phyloP scores from a whole-genome alignment of 2,888 invertebrate species.

The Elmis aenea region DNA sequence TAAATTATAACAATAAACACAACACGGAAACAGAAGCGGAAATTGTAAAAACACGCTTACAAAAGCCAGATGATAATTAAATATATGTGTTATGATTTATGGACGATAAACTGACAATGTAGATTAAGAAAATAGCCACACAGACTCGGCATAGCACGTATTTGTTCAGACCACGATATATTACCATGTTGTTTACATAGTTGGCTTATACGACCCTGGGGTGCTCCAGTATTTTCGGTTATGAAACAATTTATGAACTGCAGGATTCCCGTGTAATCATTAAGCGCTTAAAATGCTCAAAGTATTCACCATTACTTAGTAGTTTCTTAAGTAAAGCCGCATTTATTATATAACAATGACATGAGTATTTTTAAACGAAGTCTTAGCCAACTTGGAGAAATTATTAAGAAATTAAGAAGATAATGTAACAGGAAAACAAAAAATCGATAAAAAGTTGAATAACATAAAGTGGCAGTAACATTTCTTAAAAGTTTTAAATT shows the following conservation, averaged over 20 bases:
- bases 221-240: slow-evolving; percentile 12
- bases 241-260: slow-evolving; percentile 12
- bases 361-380: too few relatives aligned
- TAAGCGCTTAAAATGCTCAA: too few relatives aligned
- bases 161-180: slow-evolving; percentile 17
- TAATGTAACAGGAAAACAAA: too few relatives aligned
- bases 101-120: slow-evolving; percentile 20
- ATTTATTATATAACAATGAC: too few relatives aligned
- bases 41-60: slow-evolving; percentile 31
- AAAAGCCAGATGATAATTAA: slow-evolving; percentile 34
- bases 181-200: slow-evolving; percentile 16
- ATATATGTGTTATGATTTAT: slow-evolving; percentile 21
- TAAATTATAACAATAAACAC: slow-evolving; percentile 16
- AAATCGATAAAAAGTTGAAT: too few relatives aligned
- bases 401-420: too few relatives aligned
- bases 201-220: slow-evolving; percentile 10
- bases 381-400: too few relatives aligned
- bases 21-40: slow-evolving; percentile 29
- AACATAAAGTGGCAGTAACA: too few relatives aligned
- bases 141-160: slow-evolving; percentile 12
- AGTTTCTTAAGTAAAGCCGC: too few relatives aligned
- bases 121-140: slow-evolving; percentile 20
- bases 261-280: neutral
- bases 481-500: too few relatives aligned
- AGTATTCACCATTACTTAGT: too few relatives aligned